A percentile compares a stretch with the other conserved stretches of the same genome.
phyloP scores from a whole-genome alignment of 2,797 vertebrate species.

The Pseudochromis fuscus region DNA sequence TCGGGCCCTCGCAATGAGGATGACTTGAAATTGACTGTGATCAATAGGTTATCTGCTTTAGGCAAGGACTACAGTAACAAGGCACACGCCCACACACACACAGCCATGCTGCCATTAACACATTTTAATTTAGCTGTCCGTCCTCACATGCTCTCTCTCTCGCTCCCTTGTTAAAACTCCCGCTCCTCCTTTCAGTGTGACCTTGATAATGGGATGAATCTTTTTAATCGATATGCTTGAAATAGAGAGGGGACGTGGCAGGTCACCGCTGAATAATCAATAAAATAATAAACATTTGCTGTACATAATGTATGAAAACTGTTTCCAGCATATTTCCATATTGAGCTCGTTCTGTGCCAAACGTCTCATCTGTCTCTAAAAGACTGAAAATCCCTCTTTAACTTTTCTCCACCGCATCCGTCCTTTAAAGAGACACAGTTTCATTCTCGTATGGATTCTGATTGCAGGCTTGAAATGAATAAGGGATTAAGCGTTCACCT shows the following conservation, averaged over 20 bases:
- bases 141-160: slow-evolving; percentile 25
- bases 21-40: slow-evolving; percentile 43
- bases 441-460: slow-evolving; percentile 13
- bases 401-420: slow-evolving; percentile 13
- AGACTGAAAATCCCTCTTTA: not conserved
- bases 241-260: not conserved
- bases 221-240: slow-evolving; percentile 28
- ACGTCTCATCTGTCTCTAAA: slow-evolving; percentile 11
- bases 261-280: slow-evolving; percentile 2
- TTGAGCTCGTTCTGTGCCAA: not conserved
- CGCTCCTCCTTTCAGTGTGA: slow-evolving; percentile 38
- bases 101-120: slow-evolving; percentile 52
- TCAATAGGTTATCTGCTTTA: slow-evolving; percentile 72
- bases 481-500: slow-evolving; percentile 12
- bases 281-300: not conserved
- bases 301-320: not conserved
- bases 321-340: not conserved
- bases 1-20: slow-evolving; percentile 33
- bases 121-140: slow-evolving; percentile 49
- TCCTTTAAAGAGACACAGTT: slow-evolving; percentile 14
- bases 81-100: slow-evolving; percentile 33
- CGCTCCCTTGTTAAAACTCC: slow-evolving; percentile 29
- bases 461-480: slow-evolving; percentile 31
- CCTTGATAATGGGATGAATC: slow-evolving; percentile 53
- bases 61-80: slow-evolving; percentile 63